These are phyloP conservation scores for Pteruthius melanotis DNA, from an alignment of 2,113 vertebrate genomes.

Conservation along the genomic window DNA sequence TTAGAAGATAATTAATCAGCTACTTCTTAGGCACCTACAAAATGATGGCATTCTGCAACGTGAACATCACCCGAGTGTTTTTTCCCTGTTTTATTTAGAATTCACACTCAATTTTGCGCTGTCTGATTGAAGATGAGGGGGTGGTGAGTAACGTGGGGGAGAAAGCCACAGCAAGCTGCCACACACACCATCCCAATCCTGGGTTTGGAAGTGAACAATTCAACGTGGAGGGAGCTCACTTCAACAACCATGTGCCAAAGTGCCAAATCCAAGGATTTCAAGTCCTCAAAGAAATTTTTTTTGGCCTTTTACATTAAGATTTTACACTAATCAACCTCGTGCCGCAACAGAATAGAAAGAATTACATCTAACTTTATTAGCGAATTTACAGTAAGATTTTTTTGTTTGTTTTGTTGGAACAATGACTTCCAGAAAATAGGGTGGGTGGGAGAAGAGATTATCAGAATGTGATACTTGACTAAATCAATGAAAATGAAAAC, in stretches of 20 bases:
- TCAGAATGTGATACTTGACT: not conserved
- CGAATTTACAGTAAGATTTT: not conserved
- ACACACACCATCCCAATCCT: not conserved
- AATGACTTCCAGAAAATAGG: not conserved
- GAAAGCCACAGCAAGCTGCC: slow-evolving; percentile 52
- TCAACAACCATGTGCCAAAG: not conserved
- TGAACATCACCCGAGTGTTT: slow-evolving; percentile 11
- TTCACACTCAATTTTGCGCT: slow-evolving; percentile 6
- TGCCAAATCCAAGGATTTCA: not conserved
- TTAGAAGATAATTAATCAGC: slow-evolving; percentile 27
- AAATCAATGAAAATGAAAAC: not conserved
- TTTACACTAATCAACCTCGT: rapidly evolving
- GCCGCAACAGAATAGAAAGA: not conserved
- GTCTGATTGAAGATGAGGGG: slow-evolving; percentile 59
- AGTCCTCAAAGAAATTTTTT: not conserved
- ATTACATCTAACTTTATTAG: not conserved
- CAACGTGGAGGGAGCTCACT: not conserved
- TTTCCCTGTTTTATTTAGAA: slow-evolving; percentile 51
- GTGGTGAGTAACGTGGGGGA: slow-evolving; percentile 24
- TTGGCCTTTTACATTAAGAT: not conserved
- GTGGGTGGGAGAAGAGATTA: not conserved
- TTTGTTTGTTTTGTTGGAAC: not conserved
- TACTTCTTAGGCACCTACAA: slow-evolving; percentile 23
- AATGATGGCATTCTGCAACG: not conserved
- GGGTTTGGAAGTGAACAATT: slow-evolving; percentile 4